phyloP scores from a whole-genome alignment of 1,140 invertebrate genomes.

The Hetaerina americana region DNA sequence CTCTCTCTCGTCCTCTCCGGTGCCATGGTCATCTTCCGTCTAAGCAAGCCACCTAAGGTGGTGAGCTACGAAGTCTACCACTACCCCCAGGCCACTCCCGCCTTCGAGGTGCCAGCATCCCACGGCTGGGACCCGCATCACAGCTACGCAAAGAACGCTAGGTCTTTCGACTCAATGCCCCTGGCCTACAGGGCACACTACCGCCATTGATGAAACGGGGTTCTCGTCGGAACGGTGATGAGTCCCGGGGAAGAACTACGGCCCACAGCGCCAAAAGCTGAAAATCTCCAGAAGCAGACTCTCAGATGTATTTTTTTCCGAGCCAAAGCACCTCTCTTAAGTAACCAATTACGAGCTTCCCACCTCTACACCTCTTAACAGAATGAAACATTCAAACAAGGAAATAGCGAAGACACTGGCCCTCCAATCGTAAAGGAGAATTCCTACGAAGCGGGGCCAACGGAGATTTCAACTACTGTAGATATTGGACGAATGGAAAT shows the following conservation, averaged over 20 bases:
- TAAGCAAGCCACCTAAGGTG: slow-evolving; percentile 48
- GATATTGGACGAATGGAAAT: too few species aligned
- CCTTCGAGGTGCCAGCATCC: slow-evolving; percentile 31
- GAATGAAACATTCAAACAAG: too few species aligned
- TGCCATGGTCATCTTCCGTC: slow-evolving; percentile 69
- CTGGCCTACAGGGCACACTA: slow-evolving; percentile 41
- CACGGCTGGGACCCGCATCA: slow-evolving; percentile 22
- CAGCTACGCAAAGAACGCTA: slow-evolving; percentile 36
- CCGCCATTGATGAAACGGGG: background rate
- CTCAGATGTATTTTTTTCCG: background rate
- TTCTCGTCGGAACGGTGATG: too few species aligned
- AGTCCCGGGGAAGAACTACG: slow-evolving; percentile 3
- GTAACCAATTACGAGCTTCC: too few species aligned
- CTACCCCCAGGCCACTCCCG: slow-evolving; percentile 47
- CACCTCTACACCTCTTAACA: too few species aligned
- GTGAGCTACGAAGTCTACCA: slow-evolving; percentile 72
- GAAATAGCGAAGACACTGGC: too few species aligned
- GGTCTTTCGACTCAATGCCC: slow-evolving; percentile 41
- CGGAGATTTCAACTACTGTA: too few species aligned
- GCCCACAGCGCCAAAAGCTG: background rate
- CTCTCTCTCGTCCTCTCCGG: slow-evolving; percentile 56
- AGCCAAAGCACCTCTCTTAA: too few species aligned
- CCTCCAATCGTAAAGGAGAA: too few species aligned
- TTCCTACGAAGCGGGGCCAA: too few species aligned
- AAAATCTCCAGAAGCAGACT: background rate